Conservation (phyloP, 2,888 invertebrate genomes). For the Scaptomyza flava region DNA sequence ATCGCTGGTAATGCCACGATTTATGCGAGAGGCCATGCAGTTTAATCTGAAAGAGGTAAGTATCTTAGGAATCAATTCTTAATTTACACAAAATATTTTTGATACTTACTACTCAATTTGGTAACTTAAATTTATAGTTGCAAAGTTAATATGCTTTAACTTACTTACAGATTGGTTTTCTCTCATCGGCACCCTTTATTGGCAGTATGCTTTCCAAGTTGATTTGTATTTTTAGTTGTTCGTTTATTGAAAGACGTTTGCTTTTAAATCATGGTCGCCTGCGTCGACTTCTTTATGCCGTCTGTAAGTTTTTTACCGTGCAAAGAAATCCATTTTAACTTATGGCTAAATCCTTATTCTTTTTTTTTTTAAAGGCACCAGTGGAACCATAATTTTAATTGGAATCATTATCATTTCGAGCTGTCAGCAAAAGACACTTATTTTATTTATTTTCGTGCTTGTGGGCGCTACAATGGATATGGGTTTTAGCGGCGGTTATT, state of each 20-base stretch:
- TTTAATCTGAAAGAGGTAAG: conserved; percentile 83
- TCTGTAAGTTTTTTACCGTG: conserved; percentile 55
- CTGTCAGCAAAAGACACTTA: conserved; percentile 78
- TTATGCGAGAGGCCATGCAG: conserved; percentile 84
- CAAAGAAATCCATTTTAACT: too few species aligned
- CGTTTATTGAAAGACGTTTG: conserved; percentile 54
- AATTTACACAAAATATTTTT: too few species aligned
- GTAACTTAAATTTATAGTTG: too few species aligned
- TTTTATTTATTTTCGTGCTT: conserved; percentile 80
- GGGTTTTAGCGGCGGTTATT: conserved; percentile 84
- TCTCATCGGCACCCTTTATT: conserved; percentile 74
- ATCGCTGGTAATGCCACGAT: conserved; percentile 83
- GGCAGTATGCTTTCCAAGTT: conserved; percentile 74
- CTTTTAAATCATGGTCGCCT: conserved; percentile 60
- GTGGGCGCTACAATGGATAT: conserved; percentile 82
- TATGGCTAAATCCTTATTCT: neutral
- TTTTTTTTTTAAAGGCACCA: conserved; percentile 60
- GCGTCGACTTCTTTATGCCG: conserved; percentile 68
- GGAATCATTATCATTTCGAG: conserved; percentile 77
- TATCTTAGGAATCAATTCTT: neutral
- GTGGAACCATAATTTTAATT: conserved; percentile 65
- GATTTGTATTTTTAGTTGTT: conserved; percentile 69
- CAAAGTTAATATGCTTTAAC: too few species aligned
- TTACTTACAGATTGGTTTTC: conserved; percentile 65
- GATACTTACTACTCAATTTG: too few species aligned